Conservation (phyloP, 1,140 invertebrate species). For the Drosophila lowei region DNA sequence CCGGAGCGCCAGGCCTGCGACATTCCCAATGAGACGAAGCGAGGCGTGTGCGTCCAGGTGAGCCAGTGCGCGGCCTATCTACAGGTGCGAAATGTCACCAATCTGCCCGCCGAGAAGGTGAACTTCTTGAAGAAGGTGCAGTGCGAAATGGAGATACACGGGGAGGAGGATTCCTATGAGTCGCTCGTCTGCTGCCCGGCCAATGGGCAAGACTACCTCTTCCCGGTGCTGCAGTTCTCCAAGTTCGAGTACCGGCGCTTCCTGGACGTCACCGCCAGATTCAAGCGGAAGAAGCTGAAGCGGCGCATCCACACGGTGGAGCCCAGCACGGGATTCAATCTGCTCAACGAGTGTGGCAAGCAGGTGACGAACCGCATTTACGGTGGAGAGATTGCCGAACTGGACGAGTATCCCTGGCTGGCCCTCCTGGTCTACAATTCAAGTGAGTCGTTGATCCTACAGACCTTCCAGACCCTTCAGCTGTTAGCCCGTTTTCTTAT, state of each 20-base stretch:
- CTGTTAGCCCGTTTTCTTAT: background rate
- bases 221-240: conserved; percentile 72
- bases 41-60: conserved; percentile 67
- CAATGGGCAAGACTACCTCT: conserved; percentile 73
- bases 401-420: conserved; percentile 88
- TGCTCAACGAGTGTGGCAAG: conserved; percentile 82
- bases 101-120: conserved; percentile 73
- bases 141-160: conserved; percentile 46
- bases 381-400: conserved; percentile 84
- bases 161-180: conserved; percentile 19
- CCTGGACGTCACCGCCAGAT: conserved; percentile 63
- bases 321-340: conserved; percentile 63
- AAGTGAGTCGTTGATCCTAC: conserved; percentile 49
- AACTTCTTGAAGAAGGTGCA: conserved; percentile 81
- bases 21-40: conserved; percentile 74
- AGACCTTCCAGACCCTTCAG: background rate
- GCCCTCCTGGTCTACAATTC: conserved; percentile 87
- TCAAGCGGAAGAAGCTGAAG: conserved; percentile 75
- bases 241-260: conserved; percentile 79
- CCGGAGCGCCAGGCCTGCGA: conserved; percentile 42
- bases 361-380: conserved; percentile 82
- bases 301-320: conserved; percentile 76
- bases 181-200: conserved; percentile 75
- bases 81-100: conserved; percentile 67
- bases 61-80: conserved; percentile 70